Conservation (phyloP, 92 coral and sea anemone genomes). For the Paragorgia papillata region DNA sequence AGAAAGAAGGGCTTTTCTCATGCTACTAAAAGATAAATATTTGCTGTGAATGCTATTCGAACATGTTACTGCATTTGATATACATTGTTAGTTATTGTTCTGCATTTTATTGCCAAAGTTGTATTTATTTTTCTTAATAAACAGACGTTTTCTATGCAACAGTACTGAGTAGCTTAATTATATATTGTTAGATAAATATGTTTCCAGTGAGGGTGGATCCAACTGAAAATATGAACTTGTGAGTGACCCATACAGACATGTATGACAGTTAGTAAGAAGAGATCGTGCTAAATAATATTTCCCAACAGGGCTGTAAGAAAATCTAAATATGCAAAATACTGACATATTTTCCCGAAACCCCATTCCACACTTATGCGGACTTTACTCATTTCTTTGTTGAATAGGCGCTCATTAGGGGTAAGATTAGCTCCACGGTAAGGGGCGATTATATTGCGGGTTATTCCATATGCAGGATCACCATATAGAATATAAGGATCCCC, state of each 20-base stretch:
- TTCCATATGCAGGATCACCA: slow-evolving; percentile 75
- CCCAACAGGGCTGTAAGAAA: slow-evolving; percentile 67
- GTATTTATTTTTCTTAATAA: too few species aligned
- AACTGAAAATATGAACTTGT: slow-evolving; percentile 60
- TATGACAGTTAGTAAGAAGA: slow-evolving; percentile 50
- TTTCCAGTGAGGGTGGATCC: slow-evolving; percentile 64
- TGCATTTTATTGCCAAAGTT: too few species aligned
- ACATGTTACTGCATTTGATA: too few species aligned
- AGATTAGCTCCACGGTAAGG: slow-evolving; percentile 63
- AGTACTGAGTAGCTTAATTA: too few species aligned
- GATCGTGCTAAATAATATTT: slow-evolving; percentile 63
- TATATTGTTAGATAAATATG: slow-evolving; percentile 50
- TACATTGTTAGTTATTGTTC: too few species aligned
- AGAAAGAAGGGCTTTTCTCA: too few species aligned
- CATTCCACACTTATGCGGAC: slow-evolving; percentile 62
- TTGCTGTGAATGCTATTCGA: too few species aligned
- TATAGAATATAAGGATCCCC: slow-evolving; percentile 75
- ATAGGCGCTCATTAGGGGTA: slow-evolving; percentile 54
- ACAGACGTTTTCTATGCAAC: too few species aligned
- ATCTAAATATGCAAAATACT: slow-evolving; percentile 65
- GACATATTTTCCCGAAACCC: slow-evolving; percentile 73
- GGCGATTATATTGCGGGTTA: slow-evolving; percentile 61
- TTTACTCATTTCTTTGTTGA: slow-evolving; percentile 67
- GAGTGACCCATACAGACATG: slow-evolving; percentile 67
- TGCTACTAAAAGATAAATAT: too few species aligned